Base-by-base conservation (phyloP, 2,113 vertebrate species). In the Vimba vimba region DNA sequence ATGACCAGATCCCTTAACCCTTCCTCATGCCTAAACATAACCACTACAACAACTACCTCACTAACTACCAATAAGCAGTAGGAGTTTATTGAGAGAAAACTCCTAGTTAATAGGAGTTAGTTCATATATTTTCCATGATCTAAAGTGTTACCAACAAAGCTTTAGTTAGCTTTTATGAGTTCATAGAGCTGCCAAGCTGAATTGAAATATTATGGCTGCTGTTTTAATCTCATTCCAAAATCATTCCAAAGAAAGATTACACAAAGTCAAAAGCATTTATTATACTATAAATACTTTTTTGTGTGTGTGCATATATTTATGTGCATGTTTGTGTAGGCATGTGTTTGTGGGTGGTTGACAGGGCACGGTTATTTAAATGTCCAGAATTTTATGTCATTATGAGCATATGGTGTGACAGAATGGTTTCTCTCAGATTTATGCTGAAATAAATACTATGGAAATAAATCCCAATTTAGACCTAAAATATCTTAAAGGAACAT, bases 201-300 rank as follows among this genome's bases (percentile, higher is more conserved):
- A 76, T 52, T 17, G 36, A 68, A 60, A 55, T 73, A 62, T 45
- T 62, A 79, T 55, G 30, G 43, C 52, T 71, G 52, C 43, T 30
- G 66, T 60, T 66, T 68, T 33, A 66, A 84, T 17, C 59, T 57
- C 25, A 66, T 84, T 88, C 55, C 60, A 88, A 30, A 82, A 43
- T 43, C 43, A 43, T 43, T 43, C 68, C 19, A 6, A 84, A 57
- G 6, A 57, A 43, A 82, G 9, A 74, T 71, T 82, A 52, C 76
- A 62, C 50, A 6, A 45, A 62, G 21, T 15, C 33, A 55, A 30
- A 76, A 45, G 47, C 78, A 23, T 73, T 71, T 13, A 71, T 66
- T 62, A 47, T 13, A 71, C 57, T 62, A 47, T 36, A 82, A 23
- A 75, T 76, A 62, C 4, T 52, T 82, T 82, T 64, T 8, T 27